A percentile compares a stretch with the other conserved stretches of the same genome.
Evolutionary conservation across 1,140 invertebrate species (phyloP).

Genomic region (Megalonaias nervosa): DNA sequence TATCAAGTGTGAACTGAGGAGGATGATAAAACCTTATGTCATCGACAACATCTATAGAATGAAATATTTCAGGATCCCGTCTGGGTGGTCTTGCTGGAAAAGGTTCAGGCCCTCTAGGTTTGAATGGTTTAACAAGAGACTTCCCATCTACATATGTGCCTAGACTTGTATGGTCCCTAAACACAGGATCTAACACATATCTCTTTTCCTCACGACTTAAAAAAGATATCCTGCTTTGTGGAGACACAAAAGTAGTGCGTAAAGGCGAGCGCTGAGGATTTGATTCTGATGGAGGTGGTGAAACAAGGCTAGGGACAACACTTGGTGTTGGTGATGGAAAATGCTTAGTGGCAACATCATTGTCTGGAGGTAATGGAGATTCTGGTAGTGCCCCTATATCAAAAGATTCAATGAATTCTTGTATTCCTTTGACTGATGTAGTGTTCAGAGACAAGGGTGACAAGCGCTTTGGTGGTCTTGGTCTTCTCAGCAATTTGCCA

Average conservation of each 20-base stretch:
- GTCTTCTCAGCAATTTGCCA: slow-evolving; percentile 50
- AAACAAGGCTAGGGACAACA: slow-evolving; percentile 58
- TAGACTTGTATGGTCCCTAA: slow-evolving; percentile 56
- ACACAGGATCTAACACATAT: slow-evolving; percentile 65
- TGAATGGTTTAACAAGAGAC: slow-evolving; percentile 60
- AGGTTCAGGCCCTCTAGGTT: slow-evolving; percentile 61
- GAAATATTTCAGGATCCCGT: slow-evolving; percentile 46
- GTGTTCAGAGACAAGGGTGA: slow-evolving; percentile 36
- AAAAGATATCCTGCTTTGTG: slow-evolving; percentile 46
- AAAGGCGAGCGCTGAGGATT: slow-evolving; percentile 22
- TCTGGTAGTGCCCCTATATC: slow-evolving; percentile 32
- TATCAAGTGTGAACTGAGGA: slow-evolving; percentile 65
- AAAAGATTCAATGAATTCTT: slow-evolving; percentile 40
- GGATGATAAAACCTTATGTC: slow-evolving; percentile 59
- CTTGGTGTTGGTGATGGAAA: slow-evolving; percentile 55
- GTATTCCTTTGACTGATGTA: slow-evolving; percentile 34
- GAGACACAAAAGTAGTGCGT: slow-evolving; percentile 29
- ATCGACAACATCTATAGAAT: slow-evolving; percentile 51
- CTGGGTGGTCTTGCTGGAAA: slow-evolving; percentile 54
- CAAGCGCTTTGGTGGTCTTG: slow-evolving; percentile 54
- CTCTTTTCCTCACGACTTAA: slow-evolving; percentile 55
- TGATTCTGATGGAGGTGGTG: slow-evolving; percentile 63
- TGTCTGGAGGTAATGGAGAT: neutral
- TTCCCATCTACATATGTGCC: slow-evolving; percentile 66
- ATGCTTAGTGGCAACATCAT: slow-evolving; percentile 22